These are phyloP conservation scores for Amiota minor DNA, from an alignment of 2,888 invertebrate genomes.

Conservation along the genomic window DNA sequence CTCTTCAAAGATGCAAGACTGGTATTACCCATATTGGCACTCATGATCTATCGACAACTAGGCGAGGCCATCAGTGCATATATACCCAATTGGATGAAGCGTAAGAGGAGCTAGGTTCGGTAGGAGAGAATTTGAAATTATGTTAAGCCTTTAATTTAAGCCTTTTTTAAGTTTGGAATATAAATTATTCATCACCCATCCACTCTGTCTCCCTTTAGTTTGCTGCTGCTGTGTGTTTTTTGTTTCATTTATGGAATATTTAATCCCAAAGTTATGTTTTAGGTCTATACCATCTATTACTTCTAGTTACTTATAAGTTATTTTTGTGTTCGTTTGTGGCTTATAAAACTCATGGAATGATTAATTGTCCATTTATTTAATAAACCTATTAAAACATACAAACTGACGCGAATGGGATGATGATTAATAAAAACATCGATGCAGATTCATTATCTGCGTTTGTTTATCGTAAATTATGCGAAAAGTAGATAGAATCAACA, in stretches of 20 bases:
- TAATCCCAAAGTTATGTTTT: neutral
- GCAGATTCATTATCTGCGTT: conserved; percentile 6
- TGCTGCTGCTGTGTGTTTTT: conserved; percentile 41
- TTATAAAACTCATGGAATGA: conserved; percentile 50
- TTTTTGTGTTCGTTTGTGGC: conserved; percentile 58
- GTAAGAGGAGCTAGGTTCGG: conserved; percentile 62
- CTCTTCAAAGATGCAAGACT: conserved; percentile 85
- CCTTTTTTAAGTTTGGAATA: conserved; percentile 16
- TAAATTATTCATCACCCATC: neutral
- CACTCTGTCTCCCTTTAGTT: neutral
- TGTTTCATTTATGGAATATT: conserved; percentile 31
- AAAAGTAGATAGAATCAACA: neutral
- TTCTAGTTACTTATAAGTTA: conserved; percentile 11
- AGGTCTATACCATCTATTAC: neutral
- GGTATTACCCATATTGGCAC: conserved; percentile 84
- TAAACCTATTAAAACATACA: neutral
- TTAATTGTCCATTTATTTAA: conserved; percentile 28
- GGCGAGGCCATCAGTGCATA: conserved; percentile 78
- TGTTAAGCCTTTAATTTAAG: conserved; percentile 58
- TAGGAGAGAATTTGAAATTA: conserved; percentile 44
- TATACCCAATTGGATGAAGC: conserved; percentile 77
- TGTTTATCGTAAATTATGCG: neutral
- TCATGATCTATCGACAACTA: conserved; percentile 85
- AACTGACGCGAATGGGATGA: neutral
- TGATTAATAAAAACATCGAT: conserved; percentile 26